Conservation (phyloP, 2,888 invertebrate genomes). For the Lingula anatina region DNA sequence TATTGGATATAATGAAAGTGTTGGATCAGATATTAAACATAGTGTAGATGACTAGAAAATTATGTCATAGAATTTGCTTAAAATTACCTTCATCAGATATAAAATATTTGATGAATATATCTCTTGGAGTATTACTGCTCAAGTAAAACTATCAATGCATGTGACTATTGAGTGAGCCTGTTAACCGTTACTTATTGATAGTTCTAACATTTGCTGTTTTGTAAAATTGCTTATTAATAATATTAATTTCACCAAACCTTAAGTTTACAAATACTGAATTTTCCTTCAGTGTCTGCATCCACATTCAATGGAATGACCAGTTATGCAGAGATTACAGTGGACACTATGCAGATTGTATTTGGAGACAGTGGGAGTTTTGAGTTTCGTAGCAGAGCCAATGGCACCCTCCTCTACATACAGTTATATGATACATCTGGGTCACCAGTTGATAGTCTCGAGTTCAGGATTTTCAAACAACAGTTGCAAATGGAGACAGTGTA, state of each 20-base stretch:
- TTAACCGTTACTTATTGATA: too few species aligned
- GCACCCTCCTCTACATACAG: slow-evolving; percentile 30
- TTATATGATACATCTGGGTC: slow-evolving; percentile 12
- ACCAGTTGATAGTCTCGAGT: slow-evolving; percentile 21
- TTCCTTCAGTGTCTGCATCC: slow-evolving; percentile 20
- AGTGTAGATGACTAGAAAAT: not conserved
- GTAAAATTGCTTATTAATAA: too few species aligned
- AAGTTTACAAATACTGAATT: not conserved
- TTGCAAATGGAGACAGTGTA: slow-evolving; percentile 22
- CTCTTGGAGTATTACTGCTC: too few species aligned
- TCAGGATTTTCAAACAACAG: slow-evolving; percentile 21
- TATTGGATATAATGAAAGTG: not conserved
- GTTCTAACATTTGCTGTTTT: too few species aligned
- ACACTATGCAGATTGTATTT: slow-evolving; percentile 27
- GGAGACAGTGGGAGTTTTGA: slow-evolving; percentile 27
- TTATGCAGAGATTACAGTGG: slow-evolving; percentile 18
- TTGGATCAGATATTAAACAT: not conserved
- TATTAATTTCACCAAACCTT: too few species aligned
- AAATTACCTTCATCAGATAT: too few species aligned
- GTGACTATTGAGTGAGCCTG: too few species aligned
- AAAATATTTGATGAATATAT: too few species aligned
- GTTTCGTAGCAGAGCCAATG: slow-evolving; percentile 29
- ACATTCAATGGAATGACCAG: slow-evolving; percentile 32
- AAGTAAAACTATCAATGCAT: too few species aligned
- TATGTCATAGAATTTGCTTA: too few species aligned